Conservation (phyloP, 2,113 vertebrate species). For the Glaucidium brasilianum region DNA sequence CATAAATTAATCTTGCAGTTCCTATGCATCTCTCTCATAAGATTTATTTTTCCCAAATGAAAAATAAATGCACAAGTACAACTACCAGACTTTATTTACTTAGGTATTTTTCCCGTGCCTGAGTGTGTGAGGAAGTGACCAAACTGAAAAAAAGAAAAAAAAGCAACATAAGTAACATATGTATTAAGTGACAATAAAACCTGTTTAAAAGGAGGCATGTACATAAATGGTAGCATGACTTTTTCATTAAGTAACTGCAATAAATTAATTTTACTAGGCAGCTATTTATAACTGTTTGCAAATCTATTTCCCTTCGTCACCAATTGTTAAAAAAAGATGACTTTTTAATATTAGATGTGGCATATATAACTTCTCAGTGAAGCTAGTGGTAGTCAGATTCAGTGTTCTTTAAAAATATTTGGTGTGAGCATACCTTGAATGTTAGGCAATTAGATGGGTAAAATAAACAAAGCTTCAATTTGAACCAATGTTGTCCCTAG, state of each 20-base stretch:
- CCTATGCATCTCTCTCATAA: background rate
- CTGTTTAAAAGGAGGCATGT: background rate
- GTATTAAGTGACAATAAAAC: background rate
- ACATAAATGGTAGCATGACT: background rate
- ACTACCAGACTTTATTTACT: background rate
- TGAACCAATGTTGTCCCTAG: background rate
- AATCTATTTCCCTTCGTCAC: background rate
- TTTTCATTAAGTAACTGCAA: background rate
- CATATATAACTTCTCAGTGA: background rate
- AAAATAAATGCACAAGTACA: no score
- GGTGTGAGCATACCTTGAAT: background rate
- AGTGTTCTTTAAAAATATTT: background rate
- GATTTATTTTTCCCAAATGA: background rate
- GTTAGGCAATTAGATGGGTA: background rate
- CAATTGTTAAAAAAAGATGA: background rate
- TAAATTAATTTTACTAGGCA: background rate
- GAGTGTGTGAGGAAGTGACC: background rate
- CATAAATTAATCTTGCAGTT: background rate
- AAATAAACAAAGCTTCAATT: background rate
- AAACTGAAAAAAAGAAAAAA: background rate
- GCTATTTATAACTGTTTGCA: background rate
- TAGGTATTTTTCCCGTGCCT: background rate
- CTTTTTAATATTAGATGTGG: background rate
- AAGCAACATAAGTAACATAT: background rate
- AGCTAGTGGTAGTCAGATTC: background rate